Percentiles rank a stretch among this genome's conserved stretches.
Evolutionary conservation across 1,140 invertebrate species (phyloP).

Genomic region (Pentalonia nigronervosa): DNA sequence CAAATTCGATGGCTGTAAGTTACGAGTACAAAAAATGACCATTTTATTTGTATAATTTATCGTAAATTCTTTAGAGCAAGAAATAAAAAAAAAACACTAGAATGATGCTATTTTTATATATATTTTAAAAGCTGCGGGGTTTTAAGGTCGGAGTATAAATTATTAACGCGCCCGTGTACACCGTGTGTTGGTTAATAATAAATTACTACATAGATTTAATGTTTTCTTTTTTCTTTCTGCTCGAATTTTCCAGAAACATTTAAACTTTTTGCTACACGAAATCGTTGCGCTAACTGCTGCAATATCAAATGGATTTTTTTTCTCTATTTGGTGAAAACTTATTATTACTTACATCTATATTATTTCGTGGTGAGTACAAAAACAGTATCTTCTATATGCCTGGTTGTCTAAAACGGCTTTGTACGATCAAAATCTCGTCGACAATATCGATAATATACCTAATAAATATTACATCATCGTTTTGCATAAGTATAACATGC

Average conservation of each 20-base stretch:
- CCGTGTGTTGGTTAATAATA: conserved; percentile 15
- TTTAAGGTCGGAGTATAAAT: background rate
- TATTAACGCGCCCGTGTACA: background rate
- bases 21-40: background rate
- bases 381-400: background rate
- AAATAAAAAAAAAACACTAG: background rate
- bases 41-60: background rate
- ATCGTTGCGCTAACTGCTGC: background rate
- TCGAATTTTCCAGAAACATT: background rate
- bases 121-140: background rate
- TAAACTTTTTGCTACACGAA: background rate
- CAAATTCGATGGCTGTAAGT: background rate
- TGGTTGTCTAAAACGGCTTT: background rate
- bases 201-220: conserved; percentile 18
- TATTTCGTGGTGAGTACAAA: background rate
- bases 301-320: background rate
- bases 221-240: background rate
- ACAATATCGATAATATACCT: background rate
- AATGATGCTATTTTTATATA: background rate
- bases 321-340: background rate
- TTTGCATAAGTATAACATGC: background rate
- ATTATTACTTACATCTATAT: background rate
- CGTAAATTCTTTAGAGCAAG: background rate
- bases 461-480: background rate
- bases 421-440: background rate